Percentiles rank a stretch among this genome's conserved stretches.
Evolutionary conservation across 2,888 invertebrate species (phyloP).

Genomic region (Parnassius smintheus): DNA sequence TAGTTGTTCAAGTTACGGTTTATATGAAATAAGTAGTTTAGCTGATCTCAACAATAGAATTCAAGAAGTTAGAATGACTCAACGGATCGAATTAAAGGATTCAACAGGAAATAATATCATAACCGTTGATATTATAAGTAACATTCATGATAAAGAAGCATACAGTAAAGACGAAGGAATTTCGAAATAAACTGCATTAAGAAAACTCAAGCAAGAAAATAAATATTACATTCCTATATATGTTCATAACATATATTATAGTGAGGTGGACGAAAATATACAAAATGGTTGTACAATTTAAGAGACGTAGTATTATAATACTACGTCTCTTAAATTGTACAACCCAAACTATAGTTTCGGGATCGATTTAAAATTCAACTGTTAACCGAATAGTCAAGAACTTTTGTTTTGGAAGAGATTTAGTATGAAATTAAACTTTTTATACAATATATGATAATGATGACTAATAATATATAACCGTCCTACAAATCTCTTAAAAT

Average conservation of each 20-base stretch:
- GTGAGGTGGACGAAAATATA: conserved; percentile 30
- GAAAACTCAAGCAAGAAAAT: background rate
- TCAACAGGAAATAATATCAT: conserved; percentile 9
- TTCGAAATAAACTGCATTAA: background rate
- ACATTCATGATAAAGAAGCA: background rate
- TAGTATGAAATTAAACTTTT: no score
- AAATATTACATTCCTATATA: conserved; percentile 1
- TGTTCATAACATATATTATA: conserved; percentile 29
- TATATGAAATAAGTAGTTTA: conserved; percentile 21
- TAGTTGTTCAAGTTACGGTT: conserved; percentile 8
- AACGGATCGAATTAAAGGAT: no score
- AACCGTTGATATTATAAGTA: conserved; percentile 1
- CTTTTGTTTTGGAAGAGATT: no score
- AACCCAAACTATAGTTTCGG: conserved; percentile 30
- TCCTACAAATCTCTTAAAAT: no score
- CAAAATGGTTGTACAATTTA: conserved; percentile 30
- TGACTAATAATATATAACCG: no score
- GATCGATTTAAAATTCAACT: conserved; percentile 30
- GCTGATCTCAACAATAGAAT: conserved; percentile 18
- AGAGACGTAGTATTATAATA: conserved; percentile 29
- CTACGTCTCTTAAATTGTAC: conserved; percentile 32
- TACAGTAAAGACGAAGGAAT: background rate
- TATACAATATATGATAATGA: no score
- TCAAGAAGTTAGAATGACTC: conserved; percentile 1
- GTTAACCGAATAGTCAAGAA: background rate